These are phyloP conservation scores for Diprion similis DNA, from an alignment of 1,140 invertebrate species.

Conservation along the genomic window DNA sequence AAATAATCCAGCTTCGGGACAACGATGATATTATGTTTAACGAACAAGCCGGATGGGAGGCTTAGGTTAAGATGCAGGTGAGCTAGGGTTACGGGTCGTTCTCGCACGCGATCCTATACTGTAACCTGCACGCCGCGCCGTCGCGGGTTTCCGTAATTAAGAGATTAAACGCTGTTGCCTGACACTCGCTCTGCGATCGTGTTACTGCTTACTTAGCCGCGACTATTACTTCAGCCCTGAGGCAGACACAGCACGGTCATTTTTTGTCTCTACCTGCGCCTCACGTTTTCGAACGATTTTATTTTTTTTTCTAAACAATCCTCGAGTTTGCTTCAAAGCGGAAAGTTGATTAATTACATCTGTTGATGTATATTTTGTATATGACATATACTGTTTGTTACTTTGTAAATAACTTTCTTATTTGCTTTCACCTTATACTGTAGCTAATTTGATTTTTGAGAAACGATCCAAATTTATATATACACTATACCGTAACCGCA, in stretches of 20 bases:
- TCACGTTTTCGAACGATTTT: background rate
- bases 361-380: no score
- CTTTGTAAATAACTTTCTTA: no score
- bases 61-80: conserved; percentile 35
- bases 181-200: conserved; percentile 36
- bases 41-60: conserved; percentile 58
- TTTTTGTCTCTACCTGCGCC: background rate
- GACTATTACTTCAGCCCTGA: conserved; percentile 26
- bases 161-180: conserved; percentile 54
- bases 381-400: no score
- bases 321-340: no score
- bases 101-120: background rate
- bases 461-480: no score
- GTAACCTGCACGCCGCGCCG: conserved; percentile 13
- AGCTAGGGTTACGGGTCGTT: background rate
- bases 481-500: background rate
- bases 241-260: conserved; percentile 27
- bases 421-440: no score
- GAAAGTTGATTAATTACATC: no score
- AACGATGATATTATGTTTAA: conserved; percentile 57
- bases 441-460: no score
- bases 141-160: conserved; percentile 51
- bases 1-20: conserved; percentile 5
- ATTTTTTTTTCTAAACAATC: no score
- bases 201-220: conserved; percentile 23